Percentiles rank a stretch among this genome's conserved stretches.
These are phyloP conservation scores for Stylophora pistillata DNA, from an alignment of 64 coral and sea anemone species.

Conservation along the genomic window DNA sequence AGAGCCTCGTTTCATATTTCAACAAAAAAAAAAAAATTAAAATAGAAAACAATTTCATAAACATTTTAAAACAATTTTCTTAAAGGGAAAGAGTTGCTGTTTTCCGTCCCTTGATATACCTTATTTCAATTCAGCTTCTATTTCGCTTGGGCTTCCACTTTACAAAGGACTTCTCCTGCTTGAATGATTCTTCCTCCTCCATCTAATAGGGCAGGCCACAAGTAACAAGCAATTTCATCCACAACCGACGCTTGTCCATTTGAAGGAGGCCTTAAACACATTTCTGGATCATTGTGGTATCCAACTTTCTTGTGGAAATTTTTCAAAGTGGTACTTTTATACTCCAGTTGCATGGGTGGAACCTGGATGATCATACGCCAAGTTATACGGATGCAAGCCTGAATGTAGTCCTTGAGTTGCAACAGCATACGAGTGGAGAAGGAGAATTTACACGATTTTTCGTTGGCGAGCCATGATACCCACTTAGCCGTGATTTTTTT, in stretches of 20 bases:
- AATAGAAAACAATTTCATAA: too few species aligned
- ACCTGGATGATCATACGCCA: slow-evolving; percentile 29
- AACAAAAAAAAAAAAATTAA: too few species aligned
- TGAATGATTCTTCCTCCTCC: slow-evolving; percentile 4
- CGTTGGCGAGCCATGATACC: background rate
- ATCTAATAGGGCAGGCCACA: background rate
- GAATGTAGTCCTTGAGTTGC: background rate
- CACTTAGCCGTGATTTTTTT: background rate
- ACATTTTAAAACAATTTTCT: too few species aligned
- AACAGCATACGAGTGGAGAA: background rate
- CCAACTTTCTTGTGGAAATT: background rate
- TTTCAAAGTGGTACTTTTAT: background rate
- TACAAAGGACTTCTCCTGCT: background rate
- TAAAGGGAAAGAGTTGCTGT: too few species aligned
- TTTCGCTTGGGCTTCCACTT: background rate
- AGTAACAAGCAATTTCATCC: background rate
- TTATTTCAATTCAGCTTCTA: too few species aligned
- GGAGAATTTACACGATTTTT: background rate
- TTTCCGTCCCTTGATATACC: too few species aligned
- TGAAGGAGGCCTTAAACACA: background rate
- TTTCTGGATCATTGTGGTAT: background rate
- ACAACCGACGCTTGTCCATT: background rate
- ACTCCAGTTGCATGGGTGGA: background rate
- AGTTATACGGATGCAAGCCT: background rate
- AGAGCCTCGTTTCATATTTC: too few species aligned